A percentile compares a stretch with the other conserved stretches of the same genome.
Evolutionary conservation across 1,140 invertebrate species (phyloP).

Genomic region (Drosophila punjabiensis): DNA sequence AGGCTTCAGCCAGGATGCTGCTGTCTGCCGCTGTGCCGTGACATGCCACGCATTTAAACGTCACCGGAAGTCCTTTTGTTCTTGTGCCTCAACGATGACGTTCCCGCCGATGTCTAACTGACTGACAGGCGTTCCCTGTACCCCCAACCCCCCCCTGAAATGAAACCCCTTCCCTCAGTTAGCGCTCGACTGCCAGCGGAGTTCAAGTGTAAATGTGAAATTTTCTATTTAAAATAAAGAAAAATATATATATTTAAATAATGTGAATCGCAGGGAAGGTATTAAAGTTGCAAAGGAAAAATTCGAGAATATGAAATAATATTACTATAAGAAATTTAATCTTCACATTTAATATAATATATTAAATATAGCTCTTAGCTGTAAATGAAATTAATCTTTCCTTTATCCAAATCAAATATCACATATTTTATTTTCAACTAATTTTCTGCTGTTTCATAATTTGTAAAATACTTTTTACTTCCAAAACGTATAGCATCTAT

Average conservation of each 20-base stretch:
- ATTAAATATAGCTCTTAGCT: no score
- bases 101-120: slow-evolving; percentile 43
- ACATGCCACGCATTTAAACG: slow-evolving; percentile 82
- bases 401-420: not conserved
- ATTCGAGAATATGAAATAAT: no score
- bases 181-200: slow-evolving; percentile 27
- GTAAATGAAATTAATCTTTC: no score
- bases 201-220: slow-evolving; percentile 62
- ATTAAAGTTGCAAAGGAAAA: not conserved
- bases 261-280: not conserved
- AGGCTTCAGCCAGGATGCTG: slow-evolving; percentile 69
- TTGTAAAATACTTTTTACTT: not conserved
- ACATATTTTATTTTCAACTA: not conserved
- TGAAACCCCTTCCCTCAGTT: slow-evolving; percentile 2
- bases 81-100: slow-evolving; percentile 68
- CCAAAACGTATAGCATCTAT: not conserved
- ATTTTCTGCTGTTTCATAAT: slow-evolving; percentile 1
- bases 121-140: slow-evolving; percentile 37
- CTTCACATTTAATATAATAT: no score
- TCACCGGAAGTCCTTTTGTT: slow-evolving; percentile 82
- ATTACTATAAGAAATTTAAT: no score
- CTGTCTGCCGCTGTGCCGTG: slow-evolving; percentile 75
- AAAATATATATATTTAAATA: slow-evolving; percentile 2
- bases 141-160: not conserved
- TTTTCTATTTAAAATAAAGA: slow-evolving; percentile 44